phyloP scores from a whole-genome alignment of 2,113 vertebrate species.

The Syngnathoides biaculeatus region DNA sequence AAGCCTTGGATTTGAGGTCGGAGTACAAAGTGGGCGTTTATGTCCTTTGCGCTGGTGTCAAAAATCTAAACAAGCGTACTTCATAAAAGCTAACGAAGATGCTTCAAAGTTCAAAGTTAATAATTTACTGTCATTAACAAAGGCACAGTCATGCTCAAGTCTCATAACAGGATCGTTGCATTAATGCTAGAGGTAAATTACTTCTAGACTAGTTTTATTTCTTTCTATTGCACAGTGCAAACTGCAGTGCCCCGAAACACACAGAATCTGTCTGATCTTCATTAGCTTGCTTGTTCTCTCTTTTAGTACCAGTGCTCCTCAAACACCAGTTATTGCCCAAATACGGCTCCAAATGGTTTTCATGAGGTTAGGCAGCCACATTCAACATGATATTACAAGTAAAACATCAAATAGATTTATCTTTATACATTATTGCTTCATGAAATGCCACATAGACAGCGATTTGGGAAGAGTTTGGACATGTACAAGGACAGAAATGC shows the following conservation, averaged over 20 bases:
- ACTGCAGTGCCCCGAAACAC: conserved; percentile 11
- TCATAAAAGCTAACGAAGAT: neutral
- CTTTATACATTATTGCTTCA: neutral
- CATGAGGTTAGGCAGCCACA: neutral
- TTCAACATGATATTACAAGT: neutral
- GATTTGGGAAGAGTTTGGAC: neutral
- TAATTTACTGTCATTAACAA: conserved; percentile 9
- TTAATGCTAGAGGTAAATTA: neutral
- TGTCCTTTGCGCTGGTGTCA: neutral
- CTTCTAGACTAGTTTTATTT: neutral
- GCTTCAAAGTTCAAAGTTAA: conserved; percentile 11
- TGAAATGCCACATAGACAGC: neutral
- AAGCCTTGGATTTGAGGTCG: neutral
- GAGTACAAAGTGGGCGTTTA: conserved; percentile 1
- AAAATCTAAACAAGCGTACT: conserved; percentile 6
- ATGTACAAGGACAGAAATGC: neutral
- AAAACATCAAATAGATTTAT: neutral
- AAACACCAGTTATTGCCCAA: conserved; percentile 36
- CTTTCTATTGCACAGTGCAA: conserved; percentile 9
- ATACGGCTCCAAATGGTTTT: conserved; percentile 52
- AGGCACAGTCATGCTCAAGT: neutral
- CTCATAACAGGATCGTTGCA: neutral
- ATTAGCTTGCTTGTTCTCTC: neutral
- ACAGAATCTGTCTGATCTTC: conserved; percentile 16
- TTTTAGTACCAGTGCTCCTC: neutral